phyloP scores from a whole-genome alignment of 2,113 vertebrate species.

The Callocephalon fimbriatum region DNA sequence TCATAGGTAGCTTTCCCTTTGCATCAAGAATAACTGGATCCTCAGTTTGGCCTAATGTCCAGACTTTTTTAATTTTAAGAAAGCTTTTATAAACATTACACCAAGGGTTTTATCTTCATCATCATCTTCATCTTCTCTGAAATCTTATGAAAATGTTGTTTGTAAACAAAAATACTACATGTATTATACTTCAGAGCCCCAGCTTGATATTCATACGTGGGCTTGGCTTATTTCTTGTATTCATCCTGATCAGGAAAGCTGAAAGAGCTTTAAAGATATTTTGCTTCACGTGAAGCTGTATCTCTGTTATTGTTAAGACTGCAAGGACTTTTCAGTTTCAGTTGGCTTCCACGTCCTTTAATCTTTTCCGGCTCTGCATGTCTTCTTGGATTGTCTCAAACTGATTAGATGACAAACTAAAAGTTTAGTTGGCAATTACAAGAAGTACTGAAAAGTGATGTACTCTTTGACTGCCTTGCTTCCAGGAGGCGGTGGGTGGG shows the following conservation, averaged over 20 bases:
- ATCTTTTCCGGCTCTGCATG: background rate
- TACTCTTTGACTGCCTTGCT: background rate
- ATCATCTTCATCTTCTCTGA: background rate
- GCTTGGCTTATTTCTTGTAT: background rate
- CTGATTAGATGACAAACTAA: background rate
- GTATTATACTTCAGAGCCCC: background rate
- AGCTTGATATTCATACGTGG: background rate
- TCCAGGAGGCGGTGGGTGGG: background rate
- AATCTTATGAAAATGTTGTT: background rate
- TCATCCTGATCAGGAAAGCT: background rate
- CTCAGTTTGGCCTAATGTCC: background rate
- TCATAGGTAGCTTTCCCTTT: background rate
- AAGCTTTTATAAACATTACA: background rate
- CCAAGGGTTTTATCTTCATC: background rate
- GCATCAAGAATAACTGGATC: background rate
- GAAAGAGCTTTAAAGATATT: background rate
- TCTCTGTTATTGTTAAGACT: background rate
- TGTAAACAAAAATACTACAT: background rate
- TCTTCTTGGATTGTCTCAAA: constrained; percentile 2
- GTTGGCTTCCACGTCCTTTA: background rate
- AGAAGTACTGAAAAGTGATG: background rate
- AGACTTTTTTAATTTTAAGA: background rate
- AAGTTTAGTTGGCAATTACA: constrained; percentile 12
- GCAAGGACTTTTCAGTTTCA: background rate
- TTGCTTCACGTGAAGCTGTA: background rate